These are phyloP conservation scores for Xanthorhoe designata DNA, from an alignment of 2,888 invertebrate genomes.

Conservation along the genomic window DNA sequence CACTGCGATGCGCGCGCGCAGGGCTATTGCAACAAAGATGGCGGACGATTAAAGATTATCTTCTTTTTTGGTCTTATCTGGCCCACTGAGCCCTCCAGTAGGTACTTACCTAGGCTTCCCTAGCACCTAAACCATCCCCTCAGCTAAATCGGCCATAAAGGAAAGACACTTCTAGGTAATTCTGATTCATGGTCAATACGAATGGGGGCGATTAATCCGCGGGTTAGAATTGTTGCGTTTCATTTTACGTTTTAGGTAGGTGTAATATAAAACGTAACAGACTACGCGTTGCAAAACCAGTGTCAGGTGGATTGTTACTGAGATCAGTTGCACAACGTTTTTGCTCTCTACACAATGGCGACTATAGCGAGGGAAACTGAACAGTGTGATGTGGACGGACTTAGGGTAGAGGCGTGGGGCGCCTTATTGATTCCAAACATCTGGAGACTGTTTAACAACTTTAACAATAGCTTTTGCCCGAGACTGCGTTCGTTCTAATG, in stretches of 20 bases:
- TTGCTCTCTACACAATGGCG: conserved; percentile 36
- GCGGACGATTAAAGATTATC: conserved; percentile 1
- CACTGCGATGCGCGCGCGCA: conserved; percentile 50
- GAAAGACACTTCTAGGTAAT: no score
- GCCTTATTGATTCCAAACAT: no score
- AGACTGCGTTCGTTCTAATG: no score
- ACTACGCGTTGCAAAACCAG: conserved; percentile 29
- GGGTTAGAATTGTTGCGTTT: no score
- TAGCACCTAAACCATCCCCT: no score
- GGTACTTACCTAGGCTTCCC: no score
- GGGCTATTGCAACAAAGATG: conserved; percentile 24
- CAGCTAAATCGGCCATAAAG: no score
- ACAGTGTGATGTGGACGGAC: conserved; percentile 6
- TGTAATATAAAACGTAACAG: conserved; percentile 5
- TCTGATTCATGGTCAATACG: no score
- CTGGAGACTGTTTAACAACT: no score
- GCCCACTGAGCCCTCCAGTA: not conserved
- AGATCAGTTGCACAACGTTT: conserved; percentile 28
- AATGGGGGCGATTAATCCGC: no score
- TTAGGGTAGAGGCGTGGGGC: conserved; percentile 2
- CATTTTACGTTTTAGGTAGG: no score
- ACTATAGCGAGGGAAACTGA: conserved; percentile 39
- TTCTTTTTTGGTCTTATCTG: not conserved
- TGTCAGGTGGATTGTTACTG: conserved; percentile 27
- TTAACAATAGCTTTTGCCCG: no score